A percentile compares a stretch with the other conserved stretches of the same genome.
These are phyloP conservation scores for Tursiops truncatus DNA, from an alignment of 2,113 vertebrate genomes.

Conservation along the genomic window DNA sequence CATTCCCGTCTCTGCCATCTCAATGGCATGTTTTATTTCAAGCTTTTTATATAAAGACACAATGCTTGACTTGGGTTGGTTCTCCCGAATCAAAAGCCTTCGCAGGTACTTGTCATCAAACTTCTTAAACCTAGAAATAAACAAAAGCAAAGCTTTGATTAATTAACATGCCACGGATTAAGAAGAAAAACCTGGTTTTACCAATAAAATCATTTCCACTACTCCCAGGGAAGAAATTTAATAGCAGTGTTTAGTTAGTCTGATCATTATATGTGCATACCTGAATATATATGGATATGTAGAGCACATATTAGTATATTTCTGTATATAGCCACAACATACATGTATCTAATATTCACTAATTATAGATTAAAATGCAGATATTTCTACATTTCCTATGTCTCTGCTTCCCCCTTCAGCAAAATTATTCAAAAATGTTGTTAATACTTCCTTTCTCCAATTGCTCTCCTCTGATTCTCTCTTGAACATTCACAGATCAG, in stretches of 20 bases:
- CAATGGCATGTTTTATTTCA: constrained; percentile 92
- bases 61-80: constrained; percentile 90
- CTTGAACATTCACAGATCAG: neutral
- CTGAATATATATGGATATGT: neutral
- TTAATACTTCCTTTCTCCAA: neutral
- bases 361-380: neutral
- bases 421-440: neutral
- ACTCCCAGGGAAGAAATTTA: neutral
- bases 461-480: neutral
- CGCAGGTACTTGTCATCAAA: constrained; percentile 90
- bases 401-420: neutral
- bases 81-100: constrained; percentile 89
- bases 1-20: constrained; percentile 88
- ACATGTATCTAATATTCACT: neutral
- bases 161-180: neutral
- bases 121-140: constrained; percentile 87
- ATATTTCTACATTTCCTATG: neutral
- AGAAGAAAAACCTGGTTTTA: neutral
- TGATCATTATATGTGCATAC: neutral
- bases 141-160: neutral
- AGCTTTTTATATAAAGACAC: constrained; percentile 93
- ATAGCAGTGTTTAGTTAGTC: neutral
- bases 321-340: neutral
- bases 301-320: neutral
- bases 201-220: neutral